phyloP scores from a whole-genome alignment of 1,140 invertebrate species.

The Anastrepha ludens region DNA sequence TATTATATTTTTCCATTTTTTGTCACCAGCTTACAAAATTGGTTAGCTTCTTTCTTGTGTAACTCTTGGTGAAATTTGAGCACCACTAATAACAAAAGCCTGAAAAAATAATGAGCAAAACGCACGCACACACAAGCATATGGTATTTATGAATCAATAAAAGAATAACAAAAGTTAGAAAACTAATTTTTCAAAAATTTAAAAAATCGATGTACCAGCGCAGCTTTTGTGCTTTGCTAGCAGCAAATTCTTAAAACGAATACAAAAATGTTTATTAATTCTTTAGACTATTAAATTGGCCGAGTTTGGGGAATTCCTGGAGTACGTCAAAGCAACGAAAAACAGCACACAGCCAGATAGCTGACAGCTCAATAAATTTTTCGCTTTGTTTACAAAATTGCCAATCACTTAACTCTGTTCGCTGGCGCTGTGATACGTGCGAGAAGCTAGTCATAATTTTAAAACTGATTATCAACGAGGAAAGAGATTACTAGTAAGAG shows the following conservation, averaged over 20 bases:
- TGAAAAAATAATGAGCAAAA: neutral
- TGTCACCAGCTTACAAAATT: neutral
- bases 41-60: slow-evolving; percentile 11
- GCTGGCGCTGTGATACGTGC: neutral
- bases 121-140: neutral
- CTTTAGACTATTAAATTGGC: slow-evolving; percentile 1
- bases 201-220: neutral
- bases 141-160: neutral
- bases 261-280: neutral
- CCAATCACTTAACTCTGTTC: neutral
- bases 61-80: slow-evolving; percentile 37
- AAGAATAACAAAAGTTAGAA: neutral
- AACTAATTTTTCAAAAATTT: neutral
- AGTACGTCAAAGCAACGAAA: neutral
- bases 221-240: slow-evolving; percentile 18
- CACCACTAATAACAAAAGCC: slow-evolving; percentile 1
- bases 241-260: neutral
- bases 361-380: neutral
- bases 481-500: no score
- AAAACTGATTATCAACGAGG: neutral
- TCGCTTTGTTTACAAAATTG: neutral
- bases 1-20: slow-evolving; percentile 16
- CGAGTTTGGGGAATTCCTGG: neutral
- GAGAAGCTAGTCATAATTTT: neutral
- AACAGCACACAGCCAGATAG: neutral